Evolutionary conservation across 2,888 invertebrate species (phyloP).

Genomic region (Phaonia tiefii): DNA sequence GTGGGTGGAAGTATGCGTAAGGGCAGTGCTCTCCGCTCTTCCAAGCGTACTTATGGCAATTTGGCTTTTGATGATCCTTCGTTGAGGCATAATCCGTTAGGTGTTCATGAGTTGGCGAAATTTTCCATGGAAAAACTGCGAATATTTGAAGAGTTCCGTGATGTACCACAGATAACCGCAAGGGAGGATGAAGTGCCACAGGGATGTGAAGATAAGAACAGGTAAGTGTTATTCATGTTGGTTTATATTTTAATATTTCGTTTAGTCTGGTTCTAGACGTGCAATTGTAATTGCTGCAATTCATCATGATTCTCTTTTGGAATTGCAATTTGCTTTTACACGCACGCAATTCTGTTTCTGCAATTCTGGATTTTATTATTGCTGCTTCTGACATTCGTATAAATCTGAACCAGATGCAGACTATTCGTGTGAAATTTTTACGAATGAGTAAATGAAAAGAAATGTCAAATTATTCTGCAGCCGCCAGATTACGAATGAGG

Average conservation of each 20-base stretch:
- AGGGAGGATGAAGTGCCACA: conserved; percentile 91
- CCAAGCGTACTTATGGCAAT: conserved; percentile 94
- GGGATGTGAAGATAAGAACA: conserved; percentile 94
- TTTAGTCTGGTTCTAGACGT: too few species aligned
- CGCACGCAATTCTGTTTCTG: too few species aligned
- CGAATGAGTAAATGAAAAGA: too few species aligned
- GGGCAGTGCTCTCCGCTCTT: conserved; percentile 86
- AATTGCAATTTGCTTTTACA: too few species aligned
- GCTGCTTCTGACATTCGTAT: too few species aligned
- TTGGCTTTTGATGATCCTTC: conserved; percentile 93
- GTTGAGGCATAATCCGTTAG: conserved; percentile 87
- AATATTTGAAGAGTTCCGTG: conserved; percentile 90
- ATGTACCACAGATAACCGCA: conserved; percentile 89
- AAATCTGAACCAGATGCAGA: too few species aligned
- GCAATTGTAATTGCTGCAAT: too few species aligned
- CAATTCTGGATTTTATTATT: background rate
- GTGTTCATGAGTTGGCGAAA: conserved; percentile 88
- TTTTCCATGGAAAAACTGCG: conserved; percentile 87
- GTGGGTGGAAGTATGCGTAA: conserved; percentile 90
- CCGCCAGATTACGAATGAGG: too few species aligned
- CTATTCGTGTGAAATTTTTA: too few species aligned
- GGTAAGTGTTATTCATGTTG: conserved; percentile 76
- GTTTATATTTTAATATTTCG: background rate
- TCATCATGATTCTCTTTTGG: too few species aligned
- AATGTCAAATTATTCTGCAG: too few species aligned